Evolutionary conservation across 2,888 invertebrate genomes (phyloP).

Genomic region (Leucoma salicis): DNA sequence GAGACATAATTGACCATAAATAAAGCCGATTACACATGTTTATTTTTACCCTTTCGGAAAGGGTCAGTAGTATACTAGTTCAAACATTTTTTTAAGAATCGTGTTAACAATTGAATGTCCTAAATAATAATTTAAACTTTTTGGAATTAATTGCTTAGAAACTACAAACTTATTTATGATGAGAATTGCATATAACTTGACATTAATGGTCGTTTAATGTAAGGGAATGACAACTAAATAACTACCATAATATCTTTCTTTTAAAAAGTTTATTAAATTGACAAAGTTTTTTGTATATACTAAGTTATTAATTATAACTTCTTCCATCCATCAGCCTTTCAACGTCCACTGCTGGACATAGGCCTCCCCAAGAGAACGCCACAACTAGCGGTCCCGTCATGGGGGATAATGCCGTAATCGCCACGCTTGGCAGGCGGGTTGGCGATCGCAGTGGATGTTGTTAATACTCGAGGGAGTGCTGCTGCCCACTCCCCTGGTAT

Average conservation of each 20-base stretch:
- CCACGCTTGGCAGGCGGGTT: no score
- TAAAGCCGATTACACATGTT: slow-evolving; percentile 73
- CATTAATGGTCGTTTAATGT: slow-evolving; percentile 17
- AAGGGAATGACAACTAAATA: slow-evolving; percentile 13
- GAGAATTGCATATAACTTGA: slow-evolving; percentile 12
- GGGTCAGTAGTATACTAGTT: slow-evolving; percentile 31
- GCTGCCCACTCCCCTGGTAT: no score
- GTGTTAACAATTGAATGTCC: slow-evolving; percentile 38
- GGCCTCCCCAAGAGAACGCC: no score
- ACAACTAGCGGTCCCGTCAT: no score
- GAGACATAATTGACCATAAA: slow-evolving; percentile 80
- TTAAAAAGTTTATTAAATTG: no score
- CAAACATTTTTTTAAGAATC: slow-evolving; percentile 12
- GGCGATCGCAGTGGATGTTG: no score
- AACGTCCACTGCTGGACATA: no score
- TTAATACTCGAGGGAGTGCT: no score
- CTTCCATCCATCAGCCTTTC: no score
- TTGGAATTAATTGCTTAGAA: slow-evolving; percentile 21
- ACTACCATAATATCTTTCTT: background rate
- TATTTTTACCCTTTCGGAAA: slow-evolving; percentile 52
- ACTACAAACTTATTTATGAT: slow-evolving; percentile 23
- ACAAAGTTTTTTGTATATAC: no score
- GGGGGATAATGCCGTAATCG: no score
- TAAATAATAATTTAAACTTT: slow-evolving; percentile 31
- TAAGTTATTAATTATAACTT: no score